Evolutionary conservation across 1,140 invertebrate species (phyloP).

Genomic region (Phenacoccus solenopsis): DNA sequence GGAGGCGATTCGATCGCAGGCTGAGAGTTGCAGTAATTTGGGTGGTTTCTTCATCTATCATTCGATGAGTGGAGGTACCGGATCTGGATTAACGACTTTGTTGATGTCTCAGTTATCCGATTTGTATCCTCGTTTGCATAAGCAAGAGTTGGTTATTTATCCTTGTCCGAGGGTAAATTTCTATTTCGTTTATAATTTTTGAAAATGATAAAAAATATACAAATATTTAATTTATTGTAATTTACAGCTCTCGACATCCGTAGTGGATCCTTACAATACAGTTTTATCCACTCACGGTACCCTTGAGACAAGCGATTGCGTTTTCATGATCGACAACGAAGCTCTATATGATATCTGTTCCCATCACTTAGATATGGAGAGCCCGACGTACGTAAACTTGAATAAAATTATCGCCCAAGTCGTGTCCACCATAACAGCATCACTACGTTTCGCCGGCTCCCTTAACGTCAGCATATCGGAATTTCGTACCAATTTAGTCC

Average conservation of each 20-base stretch:
- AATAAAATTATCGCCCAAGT: slow-evolving; percentile 30
- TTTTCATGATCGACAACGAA: slow-evolving; percentile 51
- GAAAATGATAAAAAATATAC: too few relatives aligned
- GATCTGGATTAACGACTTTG: slow-evolving; percentile 65
- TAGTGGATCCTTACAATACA: slow-evolving; percentile 54
- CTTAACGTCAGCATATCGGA: slow-evolving; percentile 50
- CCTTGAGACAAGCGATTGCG: slow-evolving; percentile 48
- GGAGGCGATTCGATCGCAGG: slow-evolving; percentile 32
- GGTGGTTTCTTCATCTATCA: slow-evolving; percentile 53
- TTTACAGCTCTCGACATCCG: slow-evolving; percentile 23
- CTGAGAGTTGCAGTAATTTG: slow-evolving; percentile 40
- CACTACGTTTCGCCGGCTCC: slow-evolving; percentile 46
- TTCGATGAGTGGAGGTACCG: slow-evolving; percentile 67
- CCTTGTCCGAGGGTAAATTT: background rate
- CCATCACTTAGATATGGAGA: slow-evolving; percentile 43
- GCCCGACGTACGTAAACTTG: slow-evolving; percentile 45
- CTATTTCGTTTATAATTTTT: too few relatives aligned
- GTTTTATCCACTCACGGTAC: slow-evolving; percentile 51
- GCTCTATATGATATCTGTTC: slow-evolving; percentile 48
- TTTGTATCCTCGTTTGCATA: slow-evolving; percentile 41
- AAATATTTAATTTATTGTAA: background rate
- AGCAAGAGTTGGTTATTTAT: background rate
- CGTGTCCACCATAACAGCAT: slow-evolving; percentile 40
- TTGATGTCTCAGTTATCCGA: slow-evolving; percentile 62
- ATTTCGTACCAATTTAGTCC: slow-evolving; percentile 54